Evolutionary conservation across 2,113 vertebrate species (phyloP).

Genomic region (Lontra canadensis): DNA sequence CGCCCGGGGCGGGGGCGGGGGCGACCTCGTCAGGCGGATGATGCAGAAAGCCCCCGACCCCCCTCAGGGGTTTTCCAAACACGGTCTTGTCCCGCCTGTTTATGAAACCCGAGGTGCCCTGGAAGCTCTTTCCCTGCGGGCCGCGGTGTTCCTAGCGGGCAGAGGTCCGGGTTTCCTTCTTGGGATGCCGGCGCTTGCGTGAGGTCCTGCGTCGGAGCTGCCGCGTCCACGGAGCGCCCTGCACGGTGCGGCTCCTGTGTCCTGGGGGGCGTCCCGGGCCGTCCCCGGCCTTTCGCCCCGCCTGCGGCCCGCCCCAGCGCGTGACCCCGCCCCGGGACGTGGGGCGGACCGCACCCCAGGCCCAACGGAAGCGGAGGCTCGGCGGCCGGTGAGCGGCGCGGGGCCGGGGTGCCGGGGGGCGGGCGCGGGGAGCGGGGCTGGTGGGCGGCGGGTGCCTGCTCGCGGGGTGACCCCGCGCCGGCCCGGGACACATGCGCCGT

Average conservation of each 20-base stretch:
- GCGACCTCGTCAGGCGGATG: not conserved
- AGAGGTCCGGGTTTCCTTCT: not conserved
- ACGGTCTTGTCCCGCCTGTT: not conserved
- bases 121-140: not conserved
- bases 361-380: not conserved
- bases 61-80: not conserved
- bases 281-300: not conserved
- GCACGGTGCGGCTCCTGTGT: not conserved
- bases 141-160: not conserved
- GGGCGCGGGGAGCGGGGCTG: not conserved
- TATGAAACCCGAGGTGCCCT: not conserved
- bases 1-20: not conserved
- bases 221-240: not conserved
- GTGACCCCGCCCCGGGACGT: not conserved
- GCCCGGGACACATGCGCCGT: not conserved
- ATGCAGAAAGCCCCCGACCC: not conserved
- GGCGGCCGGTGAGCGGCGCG: not conserved
- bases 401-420: fast-evolving
- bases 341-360: not conserved
- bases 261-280: not conserved
- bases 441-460: not conserved
- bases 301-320: not conserved
- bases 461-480: not conserved
- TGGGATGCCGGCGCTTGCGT: not conserved
- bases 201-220: not conserved